Conservation (phyloP, 2,113 vertebrate species). For the Megaceryle maxima region DNA sequence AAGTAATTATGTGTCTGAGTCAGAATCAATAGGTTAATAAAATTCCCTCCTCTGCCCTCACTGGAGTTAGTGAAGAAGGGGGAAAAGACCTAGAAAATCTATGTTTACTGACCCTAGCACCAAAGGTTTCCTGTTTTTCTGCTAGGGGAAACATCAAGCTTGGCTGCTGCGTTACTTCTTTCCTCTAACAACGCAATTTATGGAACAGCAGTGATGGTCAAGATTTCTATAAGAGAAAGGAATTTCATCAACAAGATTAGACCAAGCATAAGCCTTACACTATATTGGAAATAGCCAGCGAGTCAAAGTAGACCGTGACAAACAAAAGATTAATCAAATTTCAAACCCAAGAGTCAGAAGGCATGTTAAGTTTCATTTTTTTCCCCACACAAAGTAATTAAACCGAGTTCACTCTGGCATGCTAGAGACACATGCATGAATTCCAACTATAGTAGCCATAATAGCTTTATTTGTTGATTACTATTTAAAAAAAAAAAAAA, state of each 20-base stretch:
- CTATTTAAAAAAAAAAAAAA: background rate
- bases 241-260: background rate
- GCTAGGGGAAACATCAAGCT: background rate
- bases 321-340: background rate
- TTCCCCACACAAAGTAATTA: background rate
- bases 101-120: background rate
- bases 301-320: background rate
- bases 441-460: background rate
- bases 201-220: background rate
- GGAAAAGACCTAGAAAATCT: background rate
- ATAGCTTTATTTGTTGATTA: background rate
- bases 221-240: background rate
- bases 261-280: background rate
- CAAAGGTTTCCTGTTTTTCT: background rate
- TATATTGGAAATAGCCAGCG: background rate
- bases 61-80: background rate
- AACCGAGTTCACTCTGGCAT: background rate
- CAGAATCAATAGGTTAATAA: conserved; percentile 54
- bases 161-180: background rate
- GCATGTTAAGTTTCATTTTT: background rate
- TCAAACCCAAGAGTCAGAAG: background rate
- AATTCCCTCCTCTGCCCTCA: background rate
- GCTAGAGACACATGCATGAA: background rate
- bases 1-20: conserved; percentile 35
- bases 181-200: background rate